These are phyloP conservation scores for Odobenus rosmarus DNA, from an alignment of 2,113 vertebrate species.

Conservation along the genomic window DNA sequence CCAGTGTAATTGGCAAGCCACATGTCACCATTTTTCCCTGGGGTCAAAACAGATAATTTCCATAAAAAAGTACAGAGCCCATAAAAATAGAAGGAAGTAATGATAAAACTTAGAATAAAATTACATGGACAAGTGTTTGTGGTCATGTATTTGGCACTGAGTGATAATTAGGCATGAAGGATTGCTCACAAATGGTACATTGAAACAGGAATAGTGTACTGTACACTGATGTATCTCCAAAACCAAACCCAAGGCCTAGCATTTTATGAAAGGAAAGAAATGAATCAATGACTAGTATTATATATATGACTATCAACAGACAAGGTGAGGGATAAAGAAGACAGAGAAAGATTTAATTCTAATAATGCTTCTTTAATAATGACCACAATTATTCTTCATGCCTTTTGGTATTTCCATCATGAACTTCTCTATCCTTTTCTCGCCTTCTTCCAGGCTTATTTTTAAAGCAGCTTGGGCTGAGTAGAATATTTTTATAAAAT, in stretches of 20 bases:
- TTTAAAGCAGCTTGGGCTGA: not conserved
- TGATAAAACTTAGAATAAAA: not conserved
- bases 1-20: not conserved
- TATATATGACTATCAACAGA: not conserved
- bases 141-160: not conserved
- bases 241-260: not conserved
- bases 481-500: constrained; percentile 45
- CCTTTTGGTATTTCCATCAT: not conserved
- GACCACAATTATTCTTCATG: not conserved
- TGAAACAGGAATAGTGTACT: not conserved
- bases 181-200: not conserved
- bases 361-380: constrained; percentile 1
- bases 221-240: not conserved
- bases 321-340: not conserved
- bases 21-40: not conserved
- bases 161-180: not conserved
- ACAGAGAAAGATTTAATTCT: not conserved
- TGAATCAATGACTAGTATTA: not conserved
- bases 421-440: not conserved
- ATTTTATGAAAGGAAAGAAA: not conserved
- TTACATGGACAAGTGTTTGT: not conserved
- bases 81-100: not conserved
- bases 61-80: not conserved
- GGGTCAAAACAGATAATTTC: not conserved
- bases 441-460: not conserved